A percentile compares a stretch with the other conserved stretches of the same genome.
These are phyloP conservation scores for Diorhabda elongata DNA, from an alignment of 1,140 invertebrate species.

Conservation along the genomic window DNA sequence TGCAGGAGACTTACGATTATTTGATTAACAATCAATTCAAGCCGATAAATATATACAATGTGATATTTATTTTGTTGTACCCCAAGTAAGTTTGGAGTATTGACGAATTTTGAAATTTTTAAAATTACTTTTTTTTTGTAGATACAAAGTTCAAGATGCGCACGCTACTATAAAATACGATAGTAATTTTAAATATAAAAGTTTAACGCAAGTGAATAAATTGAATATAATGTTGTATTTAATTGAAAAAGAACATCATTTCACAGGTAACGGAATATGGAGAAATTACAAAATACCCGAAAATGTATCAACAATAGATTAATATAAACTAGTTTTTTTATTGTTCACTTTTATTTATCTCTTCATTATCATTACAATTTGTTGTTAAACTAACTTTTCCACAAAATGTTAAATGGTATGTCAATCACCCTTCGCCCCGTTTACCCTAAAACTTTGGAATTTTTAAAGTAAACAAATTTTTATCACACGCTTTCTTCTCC, in stretches of 20 bases:
- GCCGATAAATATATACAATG: constrained; percentile 51
- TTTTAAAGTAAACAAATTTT: too few species aligned
- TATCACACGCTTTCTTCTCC: too few species aligned
- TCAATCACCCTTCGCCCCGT: too few species aligned
- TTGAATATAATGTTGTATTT: constrained; percentile 52
- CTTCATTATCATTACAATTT: too few species aligned
- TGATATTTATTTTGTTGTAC: constrained; percentile 55
- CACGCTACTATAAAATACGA: constrained; percentile 28
- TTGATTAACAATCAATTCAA: constrained; percentile 48
- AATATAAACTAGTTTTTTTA: too few species aligned
- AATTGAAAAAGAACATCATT: constrained; percentile 53
- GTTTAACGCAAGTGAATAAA: constrained; percentile 46
- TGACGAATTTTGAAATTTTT: background rate
- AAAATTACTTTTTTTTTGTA: constrained; percentile 32
- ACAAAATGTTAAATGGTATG: too few species aligned
- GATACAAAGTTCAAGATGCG: constrained; percentile 34
- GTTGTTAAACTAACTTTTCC: too few species aligned
- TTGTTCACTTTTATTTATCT: too few species aligned
- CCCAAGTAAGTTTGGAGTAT: constrained; percentile 48
- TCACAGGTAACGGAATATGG: constrained; percentile 55
- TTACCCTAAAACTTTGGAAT: too few species aligned
- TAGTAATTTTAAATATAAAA: constrained; percentile 39
- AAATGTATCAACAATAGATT: too few species aligned
- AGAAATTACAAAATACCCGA: constrained; percentile 4
- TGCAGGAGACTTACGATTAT: constrained; percentile 50